Evolutionary conservation across 2,797 vertebrate species (phyloP).

Genomic region (Eidolon dupreanum): DNA sequence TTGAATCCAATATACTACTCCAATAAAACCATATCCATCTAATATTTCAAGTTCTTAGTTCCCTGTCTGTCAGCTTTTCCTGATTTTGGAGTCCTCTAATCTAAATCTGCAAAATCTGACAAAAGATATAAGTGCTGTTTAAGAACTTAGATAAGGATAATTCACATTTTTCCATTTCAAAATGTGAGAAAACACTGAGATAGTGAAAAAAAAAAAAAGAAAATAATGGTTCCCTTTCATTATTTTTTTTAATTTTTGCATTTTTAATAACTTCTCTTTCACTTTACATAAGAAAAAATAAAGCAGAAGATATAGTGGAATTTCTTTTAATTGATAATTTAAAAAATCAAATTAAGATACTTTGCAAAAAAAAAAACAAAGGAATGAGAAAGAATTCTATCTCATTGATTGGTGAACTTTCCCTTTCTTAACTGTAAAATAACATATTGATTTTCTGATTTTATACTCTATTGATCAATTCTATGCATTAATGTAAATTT

Average conservation of each 20-base stretch:
- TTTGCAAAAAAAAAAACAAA: not conserved
- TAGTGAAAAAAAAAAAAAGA: not conserved
- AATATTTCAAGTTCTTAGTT: not conserved
- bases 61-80: accelerated
- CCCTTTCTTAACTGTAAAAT: not conserved
- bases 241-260: not conserved
- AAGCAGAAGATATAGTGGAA: not conserved
- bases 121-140: not conserved
- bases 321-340: not conserved
- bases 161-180: not conserved
- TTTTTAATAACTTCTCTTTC: not conserved
- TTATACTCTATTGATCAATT: not conserved
- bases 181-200: not conserved
- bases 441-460: not conserved
- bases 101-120: not conserved
- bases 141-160: not conserved
- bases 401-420: not conserved
- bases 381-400: not conserved
- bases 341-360: not conserved
- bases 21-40: not conserved
- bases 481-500: not conserved
- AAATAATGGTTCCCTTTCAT: not conserved
- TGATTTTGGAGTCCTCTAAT: not conserved
- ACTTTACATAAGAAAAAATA: not conserved
- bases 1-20: not conserved